phyloP scores from a whole-genome alignment of 2,113 vertebrate species.

The sheep (Ovis aries) region ARS-UI_Ramb_v3.0 NC_056064.1:18348501-18349000 shows the following conservation, averaged over 20 bases:
- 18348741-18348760: background rate
- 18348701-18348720: background rate
- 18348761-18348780: background rate
- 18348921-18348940: background rate
- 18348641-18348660: background rate
- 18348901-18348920: constrained; percentile 1
- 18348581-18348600: background rate
- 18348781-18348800: background rate
- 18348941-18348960: constrained; percentile 38
- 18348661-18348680: background rate
- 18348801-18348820: background rate
- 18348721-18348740: background rate
- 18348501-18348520: background rate
- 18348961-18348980: background rate
- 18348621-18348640: background rate
- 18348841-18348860: constrained; percentile 12
- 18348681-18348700: background rate
- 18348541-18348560: background rate
- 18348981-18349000: background rate
- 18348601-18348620: background rate
- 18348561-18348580: background rate
- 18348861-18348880: background rate
- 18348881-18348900: constrained; percentile 17
- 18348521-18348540: background rate
- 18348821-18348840: background rate